phyloP scores from a whole-genome alignment of 2,797 vertebrate species.

The Rhadinocentrus ornatus region DNA sequence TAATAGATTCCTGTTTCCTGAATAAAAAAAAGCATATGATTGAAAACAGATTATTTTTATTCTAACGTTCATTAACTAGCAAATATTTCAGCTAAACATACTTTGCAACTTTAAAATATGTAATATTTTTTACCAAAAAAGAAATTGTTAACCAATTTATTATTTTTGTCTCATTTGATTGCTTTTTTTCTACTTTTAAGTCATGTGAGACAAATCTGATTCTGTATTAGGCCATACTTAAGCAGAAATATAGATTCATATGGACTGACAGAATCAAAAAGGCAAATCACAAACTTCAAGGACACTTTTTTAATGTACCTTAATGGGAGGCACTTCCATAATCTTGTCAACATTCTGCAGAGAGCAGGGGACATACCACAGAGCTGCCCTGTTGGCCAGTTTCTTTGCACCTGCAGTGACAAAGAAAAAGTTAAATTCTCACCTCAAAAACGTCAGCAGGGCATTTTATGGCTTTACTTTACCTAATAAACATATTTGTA shows the following conservation, averaged over 20 bases:
- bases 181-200: not conserved
- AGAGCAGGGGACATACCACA: constrained; percentile 96
- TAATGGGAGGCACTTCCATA: constrained; percentile 91
- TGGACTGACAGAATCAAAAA: not conserved
- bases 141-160: not conserved
- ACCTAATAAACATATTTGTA: not conserved
- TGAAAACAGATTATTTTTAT: not conserved
- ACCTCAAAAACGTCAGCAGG: constrained; percentile 10
- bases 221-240: not conserved
- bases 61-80: not conserved
- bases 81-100: not conserved
- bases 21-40: not conserved
- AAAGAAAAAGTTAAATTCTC: constrained; percentile 38
- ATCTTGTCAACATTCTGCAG: constrained; percentile 91
- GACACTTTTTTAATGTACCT: constrained; percentile 79
- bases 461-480: constrained; percentile 9
- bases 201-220: not conserved
- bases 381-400: constrained; percentile 90
- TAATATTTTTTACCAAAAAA: not conserved
- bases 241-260: not conserved
- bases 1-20: not conserved
- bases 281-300: constrained; percentile 31
- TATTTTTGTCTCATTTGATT: not conserved
- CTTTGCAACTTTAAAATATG: not conserved
- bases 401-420: constrained; percentile 86